phyloP scores from a whole-genome alignment of 2,797 vertebrate genomes.

The Periophthalmus magnuspinnatus region DNA sequence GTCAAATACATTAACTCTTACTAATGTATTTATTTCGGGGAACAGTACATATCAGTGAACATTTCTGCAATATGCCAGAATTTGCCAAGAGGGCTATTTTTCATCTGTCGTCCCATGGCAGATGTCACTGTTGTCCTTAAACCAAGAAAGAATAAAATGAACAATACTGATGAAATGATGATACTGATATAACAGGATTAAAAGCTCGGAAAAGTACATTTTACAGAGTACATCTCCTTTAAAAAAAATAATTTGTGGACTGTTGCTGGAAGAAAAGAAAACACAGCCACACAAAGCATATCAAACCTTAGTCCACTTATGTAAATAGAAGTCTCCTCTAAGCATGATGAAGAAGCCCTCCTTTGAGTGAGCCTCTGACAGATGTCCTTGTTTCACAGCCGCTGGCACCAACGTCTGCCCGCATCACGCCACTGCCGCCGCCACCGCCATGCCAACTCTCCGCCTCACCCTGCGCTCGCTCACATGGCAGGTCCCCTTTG shows the following conservation, averaged over 20 bases:
- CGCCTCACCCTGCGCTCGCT: constrained; percentile 47
- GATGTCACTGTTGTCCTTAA: too few species aligned
- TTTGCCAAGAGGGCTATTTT: too few species aligned
- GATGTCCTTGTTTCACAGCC: constrained; percentile 42
- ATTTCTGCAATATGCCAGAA: too few species aligned
- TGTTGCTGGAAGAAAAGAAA: neutral
- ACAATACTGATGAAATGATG: too few species aligned
- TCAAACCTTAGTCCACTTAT: constrained; percentile 21
- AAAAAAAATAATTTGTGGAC: neutral
- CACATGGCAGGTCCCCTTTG: constrained; percentile 54
- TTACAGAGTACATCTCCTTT: neutral
- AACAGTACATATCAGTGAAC: too few species aligned
- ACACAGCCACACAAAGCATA: neutral
- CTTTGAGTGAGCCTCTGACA: constrained; percentile 43
- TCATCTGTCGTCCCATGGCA: too few species aligned
- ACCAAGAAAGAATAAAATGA: too few species aligned
- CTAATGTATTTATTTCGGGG: too few species aligned
- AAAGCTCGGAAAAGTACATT: neutral
- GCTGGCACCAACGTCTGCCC: constrained; percentile 40
- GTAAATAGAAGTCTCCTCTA: constrained; percentile 19
- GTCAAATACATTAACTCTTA: too few species aligned
- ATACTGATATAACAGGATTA: too few species aligned
- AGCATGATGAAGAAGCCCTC: constrained; percentile 23
- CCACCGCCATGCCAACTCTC: constrained; percentile 40
- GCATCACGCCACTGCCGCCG: constrained; percentile 26